Evolutionary conservation across 1,140 invertebrate species (phyloP).

Genomic region (Calephelis virginiensis): DNA sequence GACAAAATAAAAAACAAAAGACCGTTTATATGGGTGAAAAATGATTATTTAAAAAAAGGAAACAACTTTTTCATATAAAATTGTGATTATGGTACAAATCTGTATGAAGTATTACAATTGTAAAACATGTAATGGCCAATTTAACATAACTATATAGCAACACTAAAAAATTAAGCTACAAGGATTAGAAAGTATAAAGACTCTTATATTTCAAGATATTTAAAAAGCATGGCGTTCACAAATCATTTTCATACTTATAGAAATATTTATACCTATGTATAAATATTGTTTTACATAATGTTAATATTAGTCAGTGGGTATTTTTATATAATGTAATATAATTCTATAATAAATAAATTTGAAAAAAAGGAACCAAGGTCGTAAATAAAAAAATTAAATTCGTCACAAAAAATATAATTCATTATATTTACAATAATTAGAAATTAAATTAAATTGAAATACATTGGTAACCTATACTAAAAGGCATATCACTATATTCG

Average conservation of each 20-base stretch:
- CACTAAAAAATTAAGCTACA: background rate
- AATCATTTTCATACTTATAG: constrained; percentile 2
- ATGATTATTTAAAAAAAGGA: too few relatives aligned
- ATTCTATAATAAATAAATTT: constrained; percentile 19
- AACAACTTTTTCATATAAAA: too few relatives aligned
- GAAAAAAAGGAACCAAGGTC: constrained; percentile 25
- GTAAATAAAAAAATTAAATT: constrained; percentile 37
- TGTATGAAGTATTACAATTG: too few relatives aligned
- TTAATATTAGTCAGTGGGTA: constrained; percentile 16
- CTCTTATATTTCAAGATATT: background rate
- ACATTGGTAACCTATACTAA: constrained; percentile 46
- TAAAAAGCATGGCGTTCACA: constrained; percentile 9
- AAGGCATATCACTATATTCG: constrained; percentile 19
- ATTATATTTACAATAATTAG: constrained; percentile 57
- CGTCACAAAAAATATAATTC: constrained; percentile 66
- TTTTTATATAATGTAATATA: constrained; percentile 13
- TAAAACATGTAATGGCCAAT: too few relatives aligned
- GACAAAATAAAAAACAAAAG: too few relatives aligned
- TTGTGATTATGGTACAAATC: too few relatives aligned
- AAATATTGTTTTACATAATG: background rate
- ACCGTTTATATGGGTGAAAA: too few relatives aligned
- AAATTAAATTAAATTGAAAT: constrained; percentile 35
- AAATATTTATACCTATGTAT: constrained; percentile 4
- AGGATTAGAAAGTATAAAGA: background rate
- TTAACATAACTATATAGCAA: background rate